These are phyloP conservation scores for Morpho helenor DNA, from an alignment of 2,888 invertebrate genomes.

Conservation along the genomic window DNA sequence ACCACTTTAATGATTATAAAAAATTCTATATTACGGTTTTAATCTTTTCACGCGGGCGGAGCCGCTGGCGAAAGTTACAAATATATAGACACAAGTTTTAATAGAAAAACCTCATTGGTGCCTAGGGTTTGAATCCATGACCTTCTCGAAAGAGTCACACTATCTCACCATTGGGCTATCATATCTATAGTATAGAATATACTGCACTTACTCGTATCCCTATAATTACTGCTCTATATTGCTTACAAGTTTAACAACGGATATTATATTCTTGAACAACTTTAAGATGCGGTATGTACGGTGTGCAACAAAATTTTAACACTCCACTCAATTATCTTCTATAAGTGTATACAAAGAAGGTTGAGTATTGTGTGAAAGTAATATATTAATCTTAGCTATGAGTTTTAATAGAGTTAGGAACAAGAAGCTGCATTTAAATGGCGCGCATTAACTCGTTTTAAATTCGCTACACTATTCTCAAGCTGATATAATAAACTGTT, in stretches of 20 bases:
- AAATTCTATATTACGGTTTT: too few relatives aligned
- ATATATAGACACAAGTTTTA: too few relatives aligned
- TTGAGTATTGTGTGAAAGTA: not conserved
- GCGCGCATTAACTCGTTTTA: constrained; percentile 21
- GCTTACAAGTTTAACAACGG: constrained; percentile 26
- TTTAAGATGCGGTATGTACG: constrained; percentile 9
- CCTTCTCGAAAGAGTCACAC: too few relatives aligned
- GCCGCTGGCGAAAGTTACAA: too few relatives aligned
- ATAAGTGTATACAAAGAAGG: not conserved
- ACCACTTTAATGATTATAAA: too few relatives aligned
- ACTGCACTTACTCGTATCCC: not conserved
- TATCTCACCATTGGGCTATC: too few relatives aligned
- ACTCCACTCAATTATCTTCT: constrained; percentile 1
- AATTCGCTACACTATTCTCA: constrained; percentile 21
- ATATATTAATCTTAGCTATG: constrained; percentile 11
- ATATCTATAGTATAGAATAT: not conserved
- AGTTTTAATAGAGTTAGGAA: constrained; percentile 23
- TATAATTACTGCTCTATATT: constrained; percentile 15
- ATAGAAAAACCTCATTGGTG: too few relatives aligned
- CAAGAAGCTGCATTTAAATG: constrained; percentile 22
- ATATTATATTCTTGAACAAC: constrained; percentile 39
- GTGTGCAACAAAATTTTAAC: not conserved
- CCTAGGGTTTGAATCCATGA: too few relatives aligned
- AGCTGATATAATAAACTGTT: constrained; percentile 18
- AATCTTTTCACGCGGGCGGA: too few relatives aligned